Base-by-base conservation (phyloP, 2,888 invertebrate genomes). In the Drosophila tripunctata region DNA sequence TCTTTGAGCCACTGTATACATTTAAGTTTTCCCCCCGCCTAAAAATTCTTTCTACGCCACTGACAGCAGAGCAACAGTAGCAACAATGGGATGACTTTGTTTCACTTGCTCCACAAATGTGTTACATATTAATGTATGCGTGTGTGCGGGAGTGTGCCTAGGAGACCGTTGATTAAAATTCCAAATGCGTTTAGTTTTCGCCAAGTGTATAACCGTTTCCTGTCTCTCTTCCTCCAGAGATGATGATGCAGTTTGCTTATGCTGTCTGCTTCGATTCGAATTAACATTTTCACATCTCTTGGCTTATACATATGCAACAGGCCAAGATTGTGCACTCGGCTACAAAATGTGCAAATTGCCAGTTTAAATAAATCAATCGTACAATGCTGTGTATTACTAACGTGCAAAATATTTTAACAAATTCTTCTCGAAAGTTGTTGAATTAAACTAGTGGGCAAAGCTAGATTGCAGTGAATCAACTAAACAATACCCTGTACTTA, bases 221-320 rank as follows among this genome's bases (percentile, higher is more conserved):
- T 24, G 33, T 15, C 15, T 8, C 22, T 22, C 14, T 35, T 8
- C 48, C 12, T 6, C 4, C 27, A n/a, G n/a, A n/a, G n/a, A n/a
- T n/a, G 15, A 27, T 38, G 40, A 35, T 68, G 48, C 65, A 50
- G 12, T 40, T 54, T 33, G 12, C 27, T 24, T 51, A 44, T 54
- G 58, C 60, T 64, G 75, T 52, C 50, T 43, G 24, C 55, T 60
- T 15, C 24, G 56, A 68, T 64, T 69, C 52, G 15, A 43, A 45
- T 55, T 41, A 15, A 52, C 61, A 56, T 64, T 51, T 51, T 64
- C 44, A 68, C 74, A 43, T 52, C 51, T 33, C n/a, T 3, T 7
- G 52, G 4, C 78, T 84, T 54, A 81, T 81, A 57, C 81, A 81
- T 84, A 81, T 81, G 55, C 67, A 81, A 38, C 51, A 19, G 2